Conservation (phyloP, 2,888 invertebrate species). For the Ormyrus rosae region DNA sequence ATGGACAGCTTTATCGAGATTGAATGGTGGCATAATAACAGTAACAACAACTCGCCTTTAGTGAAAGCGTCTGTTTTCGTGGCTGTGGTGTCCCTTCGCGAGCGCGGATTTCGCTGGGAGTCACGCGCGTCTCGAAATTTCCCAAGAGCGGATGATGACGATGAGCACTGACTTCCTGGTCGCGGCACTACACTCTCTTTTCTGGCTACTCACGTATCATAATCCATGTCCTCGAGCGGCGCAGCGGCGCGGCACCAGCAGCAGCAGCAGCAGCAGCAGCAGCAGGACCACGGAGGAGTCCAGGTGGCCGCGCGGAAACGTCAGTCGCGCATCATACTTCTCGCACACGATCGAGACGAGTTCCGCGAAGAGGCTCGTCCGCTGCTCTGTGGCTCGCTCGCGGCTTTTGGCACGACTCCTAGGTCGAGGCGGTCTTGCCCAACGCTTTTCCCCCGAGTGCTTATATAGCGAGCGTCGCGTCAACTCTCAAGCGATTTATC, state of each 20-base stretch:
- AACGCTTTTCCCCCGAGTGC: constrained; percentile 12
- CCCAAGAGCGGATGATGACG: not conserved
- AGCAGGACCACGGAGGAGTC: no score
- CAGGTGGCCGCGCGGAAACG: not conserved
- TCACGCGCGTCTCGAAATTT: constrained; percentile 10
- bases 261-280: no score
- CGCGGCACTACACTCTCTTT: not conserved
- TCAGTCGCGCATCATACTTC: not conserved
- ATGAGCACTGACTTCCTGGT: not conserved
- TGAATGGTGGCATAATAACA: no score
- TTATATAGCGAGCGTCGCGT: constrained; percentile 24
- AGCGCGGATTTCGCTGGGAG: not conserved
- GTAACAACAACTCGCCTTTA: not conserved
- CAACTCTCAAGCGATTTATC: not conserved
- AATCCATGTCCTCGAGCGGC: constrained; percentile 25
- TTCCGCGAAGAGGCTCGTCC: not conserved
- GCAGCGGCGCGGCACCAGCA: no score
- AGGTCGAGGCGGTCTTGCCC: constrained; percentile 35
- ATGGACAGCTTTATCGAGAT: no score
- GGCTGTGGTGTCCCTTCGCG: not conserved
- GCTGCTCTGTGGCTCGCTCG: not conserved
- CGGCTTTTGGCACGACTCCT: constrained; percentile 44
- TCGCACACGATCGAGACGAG: no score
- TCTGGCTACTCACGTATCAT: constrained; percentile 40
- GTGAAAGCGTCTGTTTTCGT: constrained; percentile 1